Evolutionary conservation across 1,140 invertebrate species (phyloP).

Genomic region (Drosophila pallidifrons): DNA sequence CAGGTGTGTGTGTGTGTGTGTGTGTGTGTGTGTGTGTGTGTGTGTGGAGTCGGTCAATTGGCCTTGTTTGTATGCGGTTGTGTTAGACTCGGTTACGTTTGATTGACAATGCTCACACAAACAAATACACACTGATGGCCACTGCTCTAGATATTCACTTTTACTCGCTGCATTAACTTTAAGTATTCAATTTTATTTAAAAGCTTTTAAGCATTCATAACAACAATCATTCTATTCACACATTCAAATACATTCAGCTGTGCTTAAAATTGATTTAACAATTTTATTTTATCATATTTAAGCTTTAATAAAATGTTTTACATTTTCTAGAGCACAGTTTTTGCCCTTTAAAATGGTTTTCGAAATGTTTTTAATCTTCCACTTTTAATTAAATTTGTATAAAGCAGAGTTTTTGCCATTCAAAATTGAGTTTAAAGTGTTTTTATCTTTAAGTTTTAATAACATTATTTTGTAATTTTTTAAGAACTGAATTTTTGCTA

Average conservation of each 20-base stretch:
- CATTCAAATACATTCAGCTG: not conserved
- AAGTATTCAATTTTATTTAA: slow-evolving; percentile 1
- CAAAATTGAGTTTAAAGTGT: no score
- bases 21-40: no score
- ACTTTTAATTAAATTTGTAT: no score
- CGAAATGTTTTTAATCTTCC: no score
- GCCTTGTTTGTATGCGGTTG: slow-evolving; percentile 15
- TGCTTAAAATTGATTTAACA: not conserved
- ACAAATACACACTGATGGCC: not conserved
- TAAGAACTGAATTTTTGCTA: no score
- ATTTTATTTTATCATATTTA: no score
- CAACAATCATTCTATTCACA: not conserved
- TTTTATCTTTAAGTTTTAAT: no score
- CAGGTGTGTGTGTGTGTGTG: not conserved
- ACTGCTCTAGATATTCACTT: slow-evolving; percentile 3
- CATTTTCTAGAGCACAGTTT: no score
- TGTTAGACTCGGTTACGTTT: slow-evolving; percentile 18
- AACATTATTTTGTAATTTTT: no score
- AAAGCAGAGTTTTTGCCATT: no score
- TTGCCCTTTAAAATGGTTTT: no score
- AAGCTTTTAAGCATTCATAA: not conserved
- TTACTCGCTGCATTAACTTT: not conserved
- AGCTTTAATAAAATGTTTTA: no score
- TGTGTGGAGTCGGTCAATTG: slow-evolving; percentile 12
- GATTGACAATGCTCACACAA: slow-evolving; percentile 10